phyloP scores from a whole-genome alignment of 2,797 vertebrate genomes.

The Coreius guichenoti region DNA sequence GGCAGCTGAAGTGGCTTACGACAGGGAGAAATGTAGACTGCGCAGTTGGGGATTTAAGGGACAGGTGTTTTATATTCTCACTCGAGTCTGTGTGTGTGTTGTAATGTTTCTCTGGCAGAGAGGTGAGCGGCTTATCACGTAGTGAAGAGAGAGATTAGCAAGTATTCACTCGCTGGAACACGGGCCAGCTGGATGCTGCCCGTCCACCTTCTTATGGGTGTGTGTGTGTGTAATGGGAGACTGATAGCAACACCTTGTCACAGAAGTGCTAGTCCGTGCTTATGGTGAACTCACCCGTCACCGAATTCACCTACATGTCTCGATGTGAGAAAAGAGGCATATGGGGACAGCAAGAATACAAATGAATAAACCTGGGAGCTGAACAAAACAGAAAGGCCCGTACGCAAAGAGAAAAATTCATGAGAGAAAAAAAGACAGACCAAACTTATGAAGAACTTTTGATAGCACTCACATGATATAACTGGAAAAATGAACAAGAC shows the following conservation, averaged over 20 bases:
- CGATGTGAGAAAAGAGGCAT: constrained; percentile 26
- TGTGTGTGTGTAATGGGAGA: constrained; percentile 26
- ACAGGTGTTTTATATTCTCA: constrained; percentile 58
- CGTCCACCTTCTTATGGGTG: constrained; percentile 44
- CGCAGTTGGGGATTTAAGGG: constrained; percentile 42
- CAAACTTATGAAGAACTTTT: not conserved
- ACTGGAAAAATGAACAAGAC: not conserved
- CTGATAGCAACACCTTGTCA: constrained; percentile 42
- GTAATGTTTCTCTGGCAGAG: constrained; percentile 53
- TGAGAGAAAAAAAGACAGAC: not conserved
- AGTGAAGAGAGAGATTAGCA: constrained; percentile 63
- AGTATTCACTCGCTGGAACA: constrained; percentile 53
- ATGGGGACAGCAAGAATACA: not conserved
- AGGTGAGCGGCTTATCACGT: constrained; percentile 63
- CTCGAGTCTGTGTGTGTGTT: constrained; percentile 20
- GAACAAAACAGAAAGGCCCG: not conserved
- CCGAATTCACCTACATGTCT: constrained; percentile 15
- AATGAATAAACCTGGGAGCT: constrained; percentile 13
- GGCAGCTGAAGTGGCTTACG: constrained; percentile 41
- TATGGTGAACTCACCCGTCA: constrained; percentile 29
- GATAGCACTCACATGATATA: not conserved
- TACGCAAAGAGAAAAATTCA: constrained; percentile 32
- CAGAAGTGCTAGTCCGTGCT: constrained; percentile 23
- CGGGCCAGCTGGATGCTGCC: constrained; percentile 56
- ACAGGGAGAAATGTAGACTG: constrained; percentile 29